Percentiles rank a stretch among this genome's conserved stretches.
phyloP scores from a whole-genome alignment of 2,797 vertebrate species.

The Naso thynnoides region DNA sequence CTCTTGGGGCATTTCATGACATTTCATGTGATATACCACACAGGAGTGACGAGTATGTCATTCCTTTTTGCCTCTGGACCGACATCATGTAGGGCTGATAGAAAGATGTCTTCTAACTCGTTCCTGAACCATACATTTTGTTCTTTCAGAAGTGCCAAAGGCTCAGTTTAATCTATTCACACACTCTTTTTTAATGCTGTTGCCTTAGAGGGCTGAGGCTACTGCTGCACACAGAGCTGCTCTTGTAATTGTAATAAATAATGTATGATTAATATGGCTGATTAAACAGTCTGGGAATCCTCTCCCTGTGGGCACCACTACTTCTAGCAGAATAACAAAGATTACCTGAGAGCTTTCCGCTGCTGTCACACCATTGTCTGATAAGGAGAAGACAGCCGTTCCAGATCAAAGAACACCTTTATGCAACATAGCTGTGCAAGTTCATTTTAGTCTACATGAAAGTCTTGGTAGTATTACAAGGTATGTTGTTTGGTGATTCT shows the following conservation, averaged over 20 bases:
- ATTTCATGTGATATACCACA: conserved; percentile 46
- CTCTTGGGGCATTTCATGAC: conserved; percentile 43
- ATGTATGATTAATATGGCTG: conserved; percentile 83
- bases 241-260: conserved; percentile 82
- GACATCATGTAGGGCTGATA: conserved; percentile 65
- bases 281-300: conserved; percentile 82
- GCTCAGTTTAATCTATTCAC: conserved; percentile 76
- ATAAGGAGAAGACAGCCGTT: conserved; percentile 66
- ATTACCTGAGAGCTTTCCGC: conserved; percentile 78
- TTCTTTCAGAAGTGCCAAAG: conserved; percentile 65
- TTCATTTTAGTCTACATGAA: conserved; percentile 41
- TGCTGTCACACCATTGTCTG: conserved; percentile 70
- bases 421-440: conserved; percentile 41
- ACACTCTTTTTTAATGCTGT: conserved; percentile 60
- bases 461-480: conserved; percentile 18
- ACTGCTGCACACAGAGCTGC: conserved; percentile 64
- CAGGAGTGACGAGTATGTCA: conserved; percentile 17
- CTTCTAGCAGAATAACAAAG: conserved; percentile 81
- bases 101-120: conserved; percentile 63
- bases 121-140: conserved; percentile 64
- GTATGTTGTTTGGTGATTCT: conserved; percentile 14
- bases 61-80: conserved; percentile 55
- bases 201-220: conserved; percentile 67
- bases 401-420: conserved; percentile 76
- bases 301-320: conserved; percentile 71